Base-by-base conservation (phyloP, 1,140 invertebrate genomes). In the Hestina assimilis region DNA sequence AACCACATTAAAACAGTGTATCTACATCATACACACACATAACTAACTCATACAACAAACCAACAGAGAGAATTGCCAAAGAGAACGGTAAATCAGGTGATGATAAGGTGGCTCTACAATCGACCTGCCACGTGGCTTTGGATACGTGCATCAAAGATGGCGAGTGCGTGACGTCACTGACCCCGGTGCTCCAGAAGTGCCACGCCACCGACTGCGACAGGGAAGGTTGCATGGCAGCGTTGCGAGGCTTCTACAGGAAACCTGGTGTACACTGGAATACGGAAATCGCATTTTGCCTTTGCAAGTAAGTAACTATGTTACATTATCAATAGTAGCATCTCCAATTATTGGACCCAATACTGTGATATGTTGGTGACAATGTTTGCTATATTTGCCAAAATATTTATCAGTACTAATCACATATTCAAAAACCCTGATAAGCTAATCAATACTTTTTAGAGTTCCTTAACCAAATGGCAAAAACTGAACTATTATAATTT, bases 211-310 rank as follows among this genome's bases (percentile, higher is more conserved):
- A 91, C 28, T 97, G 96, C 86, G 93, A 94, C 69, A 90, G 94
- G 53, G 93, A 96, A 71, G 93, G 94, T 5, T 97, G 96, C 80
- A 96, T 97, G 95, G 91, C 93, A 43, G 94, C 95, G n/a, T 82
- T 97, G 60, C 93, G 96, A 74, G 92, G 92, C 42, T 96, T 97
- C 85, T 97, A 96, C 85, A 91, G 94, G 69, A 93, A 92, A 59
- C 92, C 93, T 3, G 92, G 92, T 42, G 92, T 94, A 50, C 92
- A 92, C 58, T 94, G 95, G 91, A 95, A 94, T 66, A 91, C 96
- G 51, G 95, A 97, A 78, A 95, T 97, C 63, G 96, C 95, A 56
- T 96, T 97, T 89, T 97, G 96, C 83, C 90, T 97, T 35, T 97
- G 96, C 95, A 96, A 94, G 96, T 97, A 89, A 94, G 93, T 92